Base-by-base conservation (phyloP, 2,888 invertebrate genomes). In the Caenorhabditis auriculariae region DNA sequence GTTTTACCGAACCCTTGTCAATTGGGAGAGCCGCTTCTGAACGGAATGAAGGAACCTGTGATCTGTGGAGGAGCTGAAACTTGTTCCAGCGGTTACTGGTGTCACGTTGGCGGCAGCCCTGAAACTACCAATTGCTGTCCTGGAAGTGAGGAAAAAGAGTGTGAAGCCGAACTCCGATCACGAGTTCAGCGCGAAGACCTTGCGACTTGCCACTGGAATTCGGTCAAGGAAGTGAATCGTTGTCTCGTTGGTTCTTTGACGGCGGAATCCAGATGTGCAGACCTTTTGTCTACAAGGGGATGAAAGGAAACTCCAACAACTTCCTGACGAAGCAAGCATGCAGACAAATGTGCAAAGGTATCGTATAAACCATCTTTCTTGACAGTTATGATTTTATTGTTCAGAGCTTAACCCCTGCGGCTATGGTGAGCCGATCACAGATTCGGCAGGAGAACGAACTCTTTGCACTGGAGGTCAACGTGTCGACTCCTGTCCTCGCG, bases 111-210 rank as follows among this genome's bases (percentile, higher is more conserved):
- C 29, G 72, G 67, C 23, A 64, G 73, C 9, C 80, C 77, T 6
- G 74, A 75, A 52, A 76, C 75, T 7, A 81, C 81, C 32, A 81
- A 79, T 55, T 81, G 81, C 53, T 81, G 81, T 63, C 79, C 79
- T 35, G 77, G 77, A 66, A 74, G 77, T 78, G 43, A 64, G 77
- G 38, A 15, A 21, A 28, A 17, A 2, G 37, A 21, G 27, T 43
- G 27, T 15, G 28, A 37, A 29, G 53, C 12, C 5, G 37, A 24
- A 17, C 26, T 38, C 38, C 23, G n/a, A 24, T 23, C 35, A n/a
- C 9, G 4, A n/a, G 46, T 62, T 37, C 54, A 71, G 68, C 72
- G 21, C 66, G 68, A n/a, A 53, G 64, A 15, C 69, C 70, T 24
- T 73, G 75, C 42, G 71, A 70, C 47, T 60, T 69, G n/a, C 63